Percentiles rank a stretch among this genome's conserved stretches.
Conservation (phyloP, 1,140 invertebrate genomes). For the Pinna nobilis region DNA sequence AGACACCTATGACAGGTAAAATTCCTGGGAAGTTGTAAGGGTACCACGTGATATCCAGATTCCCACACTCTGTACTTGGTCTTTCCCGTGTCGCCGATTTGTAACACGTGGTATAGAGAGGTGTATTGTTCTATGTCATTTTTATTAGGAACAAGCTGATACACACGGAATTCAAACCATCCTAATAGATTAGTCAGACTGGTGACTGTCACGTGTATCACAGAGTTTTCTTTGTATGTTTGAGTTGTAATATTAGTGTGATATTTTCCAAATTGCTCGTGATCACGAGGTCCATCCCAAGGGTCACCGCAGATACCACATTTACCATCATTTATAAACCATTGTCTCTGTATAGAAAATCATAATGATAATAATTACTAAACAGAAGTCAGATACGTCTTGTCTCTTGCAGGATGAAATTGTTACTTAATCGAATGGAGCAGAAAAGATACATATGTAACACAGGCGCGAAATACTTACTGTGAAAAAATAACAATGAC, state of each 20-base stretch:
- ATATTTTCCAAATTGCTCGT: conserved; percentile 44
- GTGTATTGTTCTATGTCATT: conserved; percentile 24
- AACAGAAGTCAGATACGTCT: neutral
- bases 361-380: neutral
- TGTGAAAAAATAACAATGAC: too few relatives aligned
- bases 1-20: conserved; percentile 90
- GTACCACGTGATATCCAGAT: conserved; percentile 36
- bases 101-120: conserved; percentile 29
- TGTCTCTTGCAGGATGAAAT: neutral
- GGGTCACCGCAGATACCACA: conserved; percentile 94
- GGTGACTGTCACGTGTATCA: conserved; percentile 42
- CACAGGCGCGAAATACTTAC: too few relatives aligned
- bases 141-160: conserved; percentile 78
- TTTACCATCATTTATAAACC: conserved; percentile 87
- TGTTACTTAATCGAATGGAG: too few relatives aligned
- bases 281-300: conserved; percentile 76
- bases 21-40: conserved; percentile 81
- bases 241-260: conserved; percentile 9
- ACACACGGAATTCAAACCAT: conserved; percentile 90
- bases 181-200: conserved; percentile 74
- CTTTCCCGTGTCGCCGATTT: conserved; percentile 32
- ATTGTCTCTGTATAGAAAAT: conserved; percentile 79
- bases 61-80: conserved; percentile 37
- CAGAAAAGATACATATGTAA: too few relatives aligned
- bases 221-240: conserved; percentile 16